Evolutionary conservation across 2,797 vertebrate genomes (phyloP), one percentile per base, ranked within the genome.

Genomic region (Semaprochilodus insignis): DNA sequence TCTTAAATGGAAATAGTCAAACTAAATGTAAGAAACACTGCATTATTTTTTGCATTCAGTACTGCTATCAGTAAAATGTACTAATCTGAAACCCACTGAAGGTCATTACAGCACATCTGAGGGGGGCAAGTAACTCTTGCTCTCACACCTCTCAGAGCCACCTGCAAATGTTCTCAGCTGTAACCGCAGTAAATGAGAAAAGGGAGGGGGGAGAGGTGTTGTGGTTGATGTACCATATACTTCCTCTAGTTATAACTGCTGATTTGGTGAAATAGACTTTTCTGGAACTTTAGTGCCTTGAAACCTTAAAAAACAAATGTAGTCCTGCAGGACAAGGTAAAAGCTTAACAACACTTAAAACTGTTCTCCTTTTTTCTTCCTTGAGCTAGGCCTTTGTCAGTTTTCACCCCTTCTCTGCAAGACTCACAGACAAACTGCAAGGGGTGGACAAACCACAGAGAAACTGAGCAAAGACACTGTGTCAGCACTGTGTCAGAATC

Each of bases 81-180:
- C 40, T 59, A 7, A 11, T 44, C 63, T 36, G 27, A 36, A 66
- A 66, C 63, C 13, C 19, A 60, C 23, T 60, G 59, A 8, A 60
- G n/a, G 19, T 60, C 16, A 66, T 36, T 66, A 36, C 16, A 66
- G 63, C 5, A 66, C 63, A 36, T 15, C 7, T 31, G 15, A 31
- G 27, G 10, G 10, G 15, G 1, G 6, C n/a, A 55, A 69, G 19
- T 8, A 44, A 13, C 67, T 6, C 25, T 0, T 40, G 1, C 11
- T 7, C 36, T 36, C 16, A 25, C 4, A 2, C 23, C 23, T 23
- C 11, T 16, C 48, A 51, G 7, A 52, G 52, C 69, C 69, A 72
- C 69, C 69, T 72, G 69, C 44, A 17, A 27, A 72, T 52, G 14
- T 52, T 72, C 44, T 16, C 44, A 72, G 44, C 48, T 23, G 69